Evolutionary conservation across 1,140 invertebrate species (phyloP).

Genomic region (Zaprionus davidi): DNA sequence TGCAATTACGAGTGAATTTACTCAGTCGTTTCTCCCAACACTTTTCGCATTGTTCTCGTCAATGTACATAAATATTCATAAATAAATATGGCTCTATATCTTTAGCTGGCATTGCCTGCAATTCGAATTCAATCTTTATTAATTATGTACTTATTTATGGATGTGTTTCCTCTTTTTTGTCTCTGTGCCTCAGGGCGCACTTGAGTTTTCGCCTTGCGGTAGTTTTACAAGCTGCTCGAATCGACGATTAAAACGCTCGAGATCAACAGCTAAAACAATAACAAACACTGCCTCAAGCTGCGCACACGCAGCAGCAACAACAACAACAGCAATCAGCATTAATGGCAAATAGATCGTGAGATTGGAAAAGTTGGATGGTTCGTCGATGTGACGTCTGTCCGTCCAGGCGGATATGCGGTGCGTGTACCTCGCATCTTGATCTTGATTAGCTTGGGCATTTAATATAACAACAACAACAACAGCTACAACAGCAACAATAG

Average conservation of each 20-base stretch:
- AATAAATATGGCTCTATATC: conserved; percentile 1
- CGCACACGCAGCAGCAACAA: conserved; percentile 23
- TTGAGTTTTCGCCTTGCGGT: conserved; percentile 39
- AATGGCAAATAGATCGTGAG: conserved; percentile 50
- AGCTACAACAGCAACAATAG: conserved; percentile 9
- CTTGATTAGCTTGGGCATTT: conserved; percentile 43
- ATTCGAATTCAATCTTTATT: conserved; percentile 8
- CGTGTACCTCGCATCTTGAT: conserved; percentile 30
- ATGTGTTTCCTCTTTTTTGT: background rate
- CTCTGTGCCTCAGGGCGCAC: conserved; percentile 19
- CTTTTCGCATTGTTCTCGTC: conserved; percentile 20
- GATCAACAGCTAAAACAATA: conserved; percentile 35
- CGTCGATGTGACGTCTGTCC: conserved; percentile 4
- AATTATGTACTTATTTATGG: conserved; percentile 35
- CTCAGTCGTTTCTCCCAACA: conserved; percentile 18
- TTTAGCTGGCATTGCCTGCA: conserved; percentile 10
- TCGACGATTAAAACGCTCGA: conserved; percentile 42
- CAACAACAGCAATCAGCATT: conserved; percentile 33
- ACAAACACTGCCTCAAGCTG: conserved; percentile 22
- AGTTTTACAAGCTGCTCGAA: conserved; percentile 29
- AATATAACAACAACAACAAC: background rate
- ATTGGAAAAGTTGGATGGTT: conserved; percentile 24
- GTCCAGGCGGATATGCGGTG: conserved; percentile 39
- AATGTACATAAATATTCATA: background rate
- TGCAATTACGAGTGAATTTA: conserved; percentile 29